Evolutionary conservation across 2,797 vertebrate genomes (phyloP), one percentile per base, ranked within the genome.

Genomic region (Tapera naevia): DNA sequence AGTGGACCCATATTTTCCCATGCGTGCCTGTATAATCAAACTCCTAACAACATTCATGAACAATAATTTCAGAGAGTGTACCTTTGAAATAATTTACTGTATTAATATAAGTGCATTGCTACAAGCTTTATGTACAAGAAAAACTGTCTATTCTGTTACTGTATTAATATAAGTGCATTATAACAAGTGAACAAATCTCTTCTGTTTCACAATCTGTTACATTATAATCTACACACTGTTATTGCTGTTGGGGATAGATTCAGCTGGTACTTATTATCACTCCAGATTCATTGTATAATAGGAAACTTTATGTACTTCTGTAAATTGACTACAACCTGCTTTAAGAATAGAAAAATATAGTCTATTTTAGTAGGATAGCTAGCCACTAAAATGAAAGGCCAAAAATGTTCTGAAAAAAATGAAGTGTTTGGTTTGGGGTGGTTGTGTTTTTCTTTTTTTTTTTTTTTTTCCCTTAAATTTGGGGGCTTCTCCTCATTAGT

Each of bases 221-320:
- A 35, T 95, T 93, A 88, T 94, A 87, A 93, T 93, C 74, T 87
- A 60, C 64, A 88, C 37, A 50, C 71, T 86, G 88, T 71, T 91
- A 89, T 94, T 91, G 93, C 92, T 96, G 86, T 27, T 89, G 92
- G 91, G 91, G 94, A 97, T 83, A 69, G 62, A 83, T 80, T 91
- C 96, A 95, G 95, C 96, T 97, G 96, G 93, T 91, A 73, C 83
- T 93, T 91, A 76, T 89, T 94, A 95, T 93, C 78, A 78, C 50
- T 80, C 71, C 75, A 96, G 91, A 95, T 85, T 95, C 70, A 48
- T 57, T 50, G 64, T 95, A 57, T 58, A 85, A 84, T 54, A 45
- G 54, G 57, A 72, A 92, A 76, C 76, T 70, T 86, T 86, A 72
- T 27, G 17, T 28, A 54, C 48, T 91, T 51, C 46, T 88, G 79